Conservation (phyloP, 2,797 vertebrate genomes). For the Leptatherina wallacei region DNA sequence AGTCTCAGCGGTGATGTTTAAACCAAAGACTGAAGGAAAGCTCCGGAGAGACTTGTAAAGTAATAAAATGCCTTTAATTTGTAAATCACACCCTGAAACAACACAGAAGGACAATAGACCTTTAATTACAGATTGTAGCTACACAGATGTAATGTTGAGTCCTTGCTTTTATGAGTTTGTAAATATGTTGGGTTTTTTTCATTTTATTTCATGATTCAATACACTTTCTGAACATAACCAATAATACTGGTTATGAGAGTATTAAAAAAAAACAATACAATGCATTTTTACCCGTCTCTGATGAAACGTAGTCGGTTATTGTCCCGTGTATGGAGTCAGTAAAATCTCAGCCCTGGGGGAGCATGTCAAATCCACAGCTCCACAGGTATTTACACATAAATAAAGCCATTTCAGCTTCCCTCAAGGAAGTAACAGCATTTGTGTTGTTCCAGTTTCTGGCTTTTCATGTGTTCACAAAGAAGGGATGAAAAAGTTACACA, state of each 20-base stretch:
- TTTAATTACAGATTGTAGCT: background rate
- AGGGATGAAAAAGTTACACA: background rate
- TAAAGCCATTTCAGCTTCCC: slow-evolving; percentile 19
- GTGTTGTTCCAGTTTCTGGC: slow-evolving; percentile 7
- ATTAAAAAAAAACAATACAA: background rate
- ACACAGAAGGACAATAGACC: background rate
- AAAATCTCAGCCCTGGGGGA: slow-evolving; percentile 10
- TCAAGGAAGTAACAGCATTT: background rate
- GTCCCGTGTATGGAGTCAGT: slow-evolving; percentile 2
- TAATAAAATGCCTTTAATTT: slow-evolving; percentile 27
- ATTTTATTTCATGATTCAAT: background rate
- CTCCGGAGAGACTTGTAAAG: slow-evolving; percentile 23
- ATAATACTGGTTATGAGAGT: background rate
- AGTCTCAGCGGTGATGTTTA: slow-evolving; percentile 49
- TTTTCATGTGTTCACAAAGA: background rate
- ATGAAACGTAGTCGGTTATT: slow-evolving; percentile 6
- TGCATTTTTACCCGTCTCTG: slow-evolving; percentile 1
- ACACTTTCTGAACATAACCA: background rate
- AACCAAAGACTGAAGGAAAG: slow-evolving; percentile 40
- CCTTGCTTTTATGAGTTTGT: background rate
- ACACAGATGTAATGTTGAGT: background rate
- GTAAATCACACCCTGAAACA: slow-evolving; percentile 21
- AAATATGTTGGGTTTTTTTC: background rate
- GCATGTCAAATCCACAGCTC: slow-evolving; percentile 21
- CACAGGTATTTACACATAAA: slow-evolving; percentile 18